A percentile compares a stretch with the other conserved stretches of the same genome.
phyloP scores from a whole-genome alignment of 2,797 vertebrate genomes.

The Emydoidea blandingii region DNA sequence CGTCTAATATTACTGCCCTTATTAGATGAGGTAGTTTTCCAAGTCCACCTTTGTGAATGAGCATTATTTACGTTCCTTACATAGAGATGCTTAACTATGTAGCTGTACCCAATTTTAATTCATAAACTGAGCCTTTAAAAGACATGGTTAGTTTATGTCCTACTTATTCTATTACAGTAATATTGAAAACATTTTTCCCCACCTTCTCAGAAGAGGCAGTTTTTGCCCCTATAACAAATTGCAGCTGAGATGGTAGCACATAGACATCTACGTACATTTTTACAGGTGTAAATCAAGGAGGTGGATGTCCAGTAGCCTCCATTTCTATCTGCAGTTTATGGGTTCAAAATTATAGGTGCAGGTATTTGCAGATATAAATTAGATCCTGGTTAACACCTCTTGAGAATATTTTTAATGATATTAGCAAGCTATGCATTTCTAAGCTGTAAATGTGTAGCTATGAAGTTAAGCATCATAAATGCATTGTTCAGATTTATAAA shows the following conservation, averaged over 20 bases:
- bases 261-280: not conserved
- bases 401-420: not conserved
- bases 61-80: not conserved
- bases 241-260: not conserved
- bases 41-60: not conserved
- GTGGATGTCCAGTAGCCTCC: not conserved
- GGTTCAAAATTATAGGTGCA: not conserved
- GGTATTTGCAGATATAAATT: not conserved
- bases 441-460: not conserved
- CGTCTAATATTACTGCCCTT: not conserved
- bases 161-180: not conserved
- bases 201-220: not conserved
- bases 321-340: not conserved
- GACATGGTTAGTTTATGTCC: not conserved
- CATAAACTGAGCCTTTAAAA: not conserved
- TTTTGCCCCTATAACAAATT: not conserved
- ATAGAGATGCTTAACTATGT: not conserved
- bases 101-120: not conserved
- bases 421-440: not conserved
- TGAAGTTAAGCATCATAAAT: not conserved
- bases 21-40: not conserved
- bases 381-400: fast-evolving
- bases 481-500: not conserved
- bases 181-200: not conserved
- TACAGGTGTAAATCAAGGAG: not conserved